These are phyloP conservation scores for Parascotia fuliginaria DNA, from an alignment of 2,888 invertebrate species.

Conservation along the genomic window DNA sequence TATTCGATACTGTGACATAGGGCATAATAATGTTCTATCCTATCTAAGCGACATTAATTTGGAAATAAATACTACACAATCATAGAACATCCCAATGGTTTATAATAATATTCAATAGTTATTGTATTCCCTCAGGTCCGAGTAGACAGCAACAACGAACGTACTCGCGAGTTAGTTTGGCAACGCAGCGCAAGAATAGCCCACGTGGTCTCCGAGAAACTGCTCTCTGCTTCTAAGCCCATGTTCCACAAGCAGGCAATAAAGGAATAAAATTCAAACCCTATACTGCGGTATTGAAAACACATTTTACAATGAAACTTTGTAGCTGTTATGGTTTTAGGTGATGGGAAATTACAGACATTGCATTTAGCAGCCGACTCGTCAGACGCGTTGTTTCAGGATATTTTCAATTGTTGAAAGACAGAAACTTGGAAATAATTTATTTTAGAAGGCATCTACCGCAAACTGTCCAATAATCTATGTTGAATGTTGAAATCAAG, in stretches of 20 bases:
- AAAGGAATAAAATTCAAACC: conserved; percentile 44
- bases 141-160: conserved; percentile 94
- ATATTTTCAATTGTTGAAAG: not conserved
- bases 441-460: not conserved
- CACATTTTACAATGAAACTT: conserved; percentile 5
- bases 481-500: conserved; percentile 6
- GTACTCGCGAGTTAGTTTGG: conserved; percentile 94
- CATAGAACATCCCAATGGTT: no score
- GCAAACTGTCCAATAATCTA: not conserved
- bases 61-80: no score
- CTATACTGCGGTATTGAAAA: conserved; percentile 2
- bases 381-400: conserved; percentile 29
- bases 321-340: conserved; percentile 17
- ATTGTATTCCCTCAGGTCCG: conserved; percentile 86
- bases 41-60: no score
- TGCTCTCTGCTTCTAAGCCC: conserved; percentile 83
- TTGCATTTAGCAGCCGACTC: conserved; percentile 40
- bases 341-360: conserved; percentile 35
- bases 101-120: not conserved
- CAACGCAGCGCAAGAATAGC: conserved; percentile 93
- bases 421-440: not conserved
- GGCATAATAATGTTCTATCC: no score
- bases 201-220: conserved; percentile 92
- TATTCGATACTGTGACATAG: no score
- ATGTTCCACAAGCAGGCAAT: conserved; percentile 70